Evolutionary conservation across 2,888 invertebrate species (phyloP).

Genomic region (Sceliomorpha sp.): DNA sequence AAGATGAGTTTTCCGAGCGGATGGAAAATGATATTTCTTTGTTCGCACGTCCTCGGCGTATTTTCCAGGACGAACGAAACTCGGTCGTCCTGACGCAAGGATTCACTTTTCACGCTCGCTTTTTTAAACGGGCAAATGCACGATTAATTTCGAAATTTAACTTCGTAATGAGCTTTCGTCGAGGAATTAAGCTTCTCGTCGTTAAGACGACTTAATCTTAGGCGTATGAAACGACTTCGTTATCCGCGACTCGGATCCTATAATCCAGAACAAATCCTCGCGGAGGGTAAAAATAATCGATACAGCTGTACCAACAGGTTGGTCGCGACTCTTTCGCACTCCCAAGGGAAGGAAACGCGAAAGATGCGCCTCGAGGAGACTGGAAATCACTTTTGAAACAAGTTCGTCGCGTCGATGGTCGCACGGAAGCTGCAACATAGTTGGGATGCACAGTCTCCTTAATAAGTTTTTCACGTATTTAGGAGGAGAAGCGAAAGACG

Average conservation of each 20-base stretch:
- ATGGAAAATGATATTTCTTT: too few relatives aligned
- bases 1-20: too few relatives aligned
- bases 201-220: conserved; percentile 39
- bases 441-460: too few relatives aligned
- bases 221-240: conserved; percentile 41
- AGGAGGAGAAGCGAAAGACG: too few relatives aligned
- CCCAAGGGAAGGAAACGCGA: conserved; percentile 3
- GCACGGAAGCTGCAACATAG: too few relatives aligned
- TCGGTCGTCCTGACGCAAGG: too few relatives aligned
- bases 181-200: conserved; percentile 11
- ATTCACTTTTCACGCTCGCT: too few relatives aligned
- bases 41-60: too few relatives aligned
- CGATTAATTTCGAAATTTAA: conserved; percentile 18
- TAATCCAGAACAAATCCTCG: conserved; percentile 48
- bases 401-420: too few relatives aligned
- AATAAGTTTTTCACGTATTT: too few relatives aligned
- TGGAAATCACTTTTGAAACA: conserved; percentile 6
- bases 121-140: too few relatives aligned
- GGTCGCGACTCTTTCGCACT: conserved; percentile 24
- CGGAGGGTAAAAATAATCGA: conserved; percentile 53
- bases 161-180: conserved; percentile 18
- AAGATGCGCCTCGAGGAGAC: neutral
- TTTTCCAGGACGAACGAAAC: too few relatives aligned
- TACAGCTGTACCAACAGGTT: conserved; percentile 61
- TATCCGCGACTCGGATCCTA: conserved; percentile 41